phyloP scores from a whole-genome alignment of 1,140 invertebrate genomes.

The Vollenhovia emeryi region DNA sequence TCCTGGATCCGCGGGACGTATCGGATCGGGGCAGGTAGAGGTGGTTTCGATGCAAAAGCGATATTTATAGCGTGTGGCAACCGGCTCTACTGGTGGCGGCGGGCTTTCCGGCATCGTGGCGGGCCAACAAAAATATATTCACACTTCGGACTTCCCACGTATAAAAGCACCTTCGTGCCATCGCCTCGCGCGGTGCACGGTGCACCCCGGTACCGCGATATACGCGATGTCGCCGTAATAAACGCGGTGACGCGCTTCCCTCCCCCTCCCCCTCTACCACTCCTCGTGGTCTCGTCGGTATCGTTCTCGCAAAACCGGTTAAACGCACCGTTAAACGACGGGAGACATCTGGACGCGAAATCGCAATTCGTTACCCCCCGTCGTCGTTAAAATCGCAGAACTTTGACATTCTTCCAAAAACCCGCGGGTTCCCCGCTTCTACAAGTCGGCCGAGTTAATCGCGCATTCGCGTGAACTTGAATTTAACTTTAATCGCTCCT shows the following conservation, averaged over 20 bases:
- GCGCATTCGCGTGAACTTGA: background rate
- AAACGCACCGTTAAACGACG: conserved; percentile 21
- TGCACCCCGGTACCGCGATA: background rate
- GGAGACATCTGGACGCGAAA: conserved; percentile 38
- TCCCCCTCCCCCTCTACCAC: background rate
- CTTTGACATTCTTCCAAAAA: background rate
- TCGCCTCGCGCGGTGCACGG: conserved; percentile 19
- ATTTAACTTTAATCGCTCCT: background rate
- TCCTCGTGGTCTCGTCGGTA: conserved; percentile 4
- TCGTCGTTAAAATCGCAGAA: conserved; percentile 14
- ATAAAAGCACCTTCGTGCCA: conserved; percentile 61
- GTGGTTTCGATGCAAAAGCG: conserved; percentile 82
- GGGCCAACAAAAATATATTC: conserved; percentile 83
- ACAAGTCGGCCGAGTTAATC: background rate
- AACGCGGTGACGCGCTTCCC: background rate
- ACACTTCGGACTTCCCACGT: conserved; percentile 70
- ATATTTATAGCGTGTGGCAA: conserved; percentile 82
- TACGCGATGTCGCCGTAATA: conserved; percentile 11
- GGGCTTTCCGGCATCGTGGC: conserved; percentile 81
- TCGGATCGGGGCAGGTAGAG: conserved; percentile 76
- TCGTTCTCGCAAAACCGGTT: conserved; percentile 1
- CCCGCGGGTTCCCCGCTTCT: too few relatives aligned
- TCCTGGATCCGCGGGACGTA: conserved; percentile 72
- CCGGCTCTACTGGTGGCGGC: conserved; percentile 66
- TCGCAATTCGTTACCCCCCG: background rate